Base-by-base conservation (phyloP, 2,888 invertebrate species). In the Philhelius pedissequus region DNA sequence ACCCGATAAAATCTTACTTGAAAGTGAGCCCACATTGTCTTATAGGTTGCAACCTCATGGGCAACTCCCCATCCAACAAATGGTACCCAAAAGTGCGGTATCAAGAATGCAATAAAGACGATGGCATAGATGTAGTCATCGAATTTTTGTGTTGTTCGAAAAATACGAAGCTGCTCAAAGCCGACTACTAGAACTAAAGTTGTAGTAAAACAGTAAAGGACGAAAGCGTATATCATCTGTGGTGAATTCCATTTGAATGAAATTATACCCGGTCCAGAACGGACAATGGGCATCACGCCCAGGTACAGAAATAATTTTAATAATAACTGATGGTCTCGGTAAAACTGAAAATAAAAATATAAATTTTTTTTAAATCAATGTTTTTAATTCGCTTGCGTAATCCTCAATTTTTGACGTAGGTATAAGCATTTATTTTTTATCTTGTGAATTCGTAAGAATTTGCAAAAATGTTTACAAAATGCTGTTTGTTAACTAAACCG, bases 51-150 rank as follows among this genome's bases (percentile, higher is more conserved):
- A 13, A 95, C 94, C 89, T 94, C 93, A 68, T 92, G 92, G 0
- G 94, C 95, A 20, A 94, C 94, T 1, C 94, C 94, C 94, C 94
- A 95, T 0, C 94, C 94, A 20, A 94, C 94, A 87, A 94, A 94
- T 0, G 94, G 88, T 52, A 94, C 94, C 93, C 94, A 94, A 89
- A 95, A 95, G 88, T 94, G 94, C 0, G 95, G 95, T 4, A 94
- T 92, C 48, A 95, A 91, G 87, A 94, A 94, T 20, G 94, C 92
- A 0, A 95, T 92, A 87, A 95, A 95, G 13, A 95, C 91, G 66
- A 95, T 93, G 0, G 94, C 94, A 88, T 95, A 95, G 87, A 95
- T 95, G 87, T 94, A 94, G 87, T 95, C 94, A 88, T 95, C 94
- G 87, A 95, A 95, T 87, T 93, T 93, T 75, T 92, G 92, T 82